These are phyloP conservation scores for Myopa testacea DNA, from an alignment of 2,888 invertebrate species.

Conservation along the genomic window DNA sequence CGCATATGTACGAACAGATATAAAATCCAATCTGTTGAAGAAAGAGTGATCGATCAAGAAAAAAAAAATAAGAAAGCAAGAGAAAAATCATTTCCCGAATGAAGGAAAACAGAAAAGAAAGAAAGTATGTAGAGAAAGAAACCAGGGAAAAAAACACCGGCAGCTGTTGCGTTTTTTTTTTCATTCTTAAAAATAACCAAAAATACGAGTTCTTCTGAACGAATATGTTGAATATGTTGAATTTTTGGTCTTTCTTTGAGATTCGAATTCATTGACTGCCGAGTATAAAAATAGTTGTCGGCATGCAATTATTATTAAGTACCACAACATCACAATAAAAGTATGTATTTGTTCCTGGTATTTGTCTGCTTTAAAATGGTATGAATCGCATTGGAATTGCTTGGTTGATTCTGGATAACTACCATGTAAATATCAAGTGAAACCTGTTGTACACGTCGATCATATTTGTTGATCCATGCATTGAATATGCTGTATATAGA, in stretches of 20 bases:
- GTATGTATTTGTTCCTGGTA: no score
- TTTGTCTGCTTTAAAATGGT: background rate
- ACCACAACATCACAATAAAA: no score
- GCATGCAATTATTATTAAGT: no score
- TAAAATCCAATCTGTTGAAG: background rate
- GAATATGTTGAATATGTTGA: no score
- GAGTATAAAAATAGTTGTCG: no score
- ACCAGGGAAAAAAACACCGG: conserved; percentile 13
- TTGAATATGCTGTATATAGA: no score
- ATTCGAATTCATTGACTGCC: no score
- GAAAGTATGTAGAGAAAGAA: background rate
- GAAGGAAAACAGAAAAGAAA: background rate
- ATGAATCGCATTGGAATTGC: conserved; percentile 10
- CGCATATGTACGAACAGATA: background rate
- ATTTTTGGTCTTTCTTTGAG: no score
- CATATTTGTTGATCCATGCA: no score
- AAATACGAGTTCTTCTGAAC: no score
- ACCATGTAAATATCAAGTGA: background rate
- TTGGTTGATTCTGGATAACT: conserved; percentile 5
- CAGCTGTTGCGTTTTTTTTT: conserved; percentile 6
- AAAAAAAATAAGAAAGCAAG: background rate
- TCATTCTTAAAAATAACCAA: no score
- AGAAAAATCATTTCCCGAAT: conserved; percentile 16
- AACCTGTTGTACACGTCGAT: no score
- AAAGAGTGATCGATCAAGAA: background rate